Evolutionary conservation across 1,140 invertebrate species (phyloP).

Genomic region (Bombus fervidus): DNA sequence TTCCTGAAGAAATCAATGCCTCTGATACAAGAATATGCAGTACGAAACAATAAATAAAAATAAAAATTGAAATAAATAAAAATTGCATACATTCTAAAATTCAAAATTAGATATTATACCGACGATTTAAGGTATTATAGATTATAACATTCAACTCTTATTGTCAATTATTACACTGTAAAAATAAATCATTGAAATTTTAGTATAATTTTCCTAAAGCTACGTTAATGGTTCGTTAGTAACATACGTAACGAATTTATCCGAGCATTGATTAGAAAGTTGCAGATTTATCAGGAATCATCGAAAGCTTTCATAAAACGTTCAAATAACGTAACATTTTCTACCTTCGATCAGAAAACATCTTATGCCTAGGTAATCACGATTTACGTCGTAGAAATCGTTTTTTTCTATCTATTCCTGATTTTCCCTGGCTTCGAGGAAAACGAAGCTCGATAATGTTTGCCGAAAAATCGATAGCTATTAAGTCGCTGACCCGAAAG

Average conservation of each 20-base stretch:
- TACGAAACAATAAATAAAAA: background rate
- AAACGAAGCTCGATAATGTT: conserved; percentile 32
- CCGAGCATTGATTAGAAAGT: background rate
- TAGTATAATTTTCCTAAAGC: background rate
- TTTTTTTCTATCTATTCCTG: background rate
- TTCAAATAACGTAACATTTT: background rate
- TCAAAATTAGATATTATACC: background rate
- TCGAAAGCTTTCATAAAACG: background rate
- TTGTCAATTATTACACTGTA: background rate
- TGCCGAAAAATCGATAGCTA: conserved; percentile 24
- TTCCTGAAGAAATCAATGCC: background rate
- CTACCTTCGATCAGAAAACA: background rate
- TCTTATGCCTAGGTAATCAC: background rate
- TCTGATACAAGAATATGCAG: background rate
- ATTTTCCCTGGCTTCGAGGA: background rate
- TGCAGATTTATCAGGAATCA: background rate
- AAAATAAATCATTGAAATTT: background rate
- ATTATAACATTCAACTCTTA: too few relatives aligned
- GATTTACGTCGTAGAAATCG: background rate
- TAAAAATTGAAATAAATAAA: background rate
- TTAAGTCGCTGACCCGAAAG: conserved; percentile 41
- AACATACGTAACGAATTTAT: background rate
- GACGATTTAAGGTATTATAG: background rate
- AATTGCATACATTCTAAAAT: background rate
- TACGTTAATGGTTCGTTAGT: background rate